Evolutionary conservation across 2,797 vertebrate genomes (phyloP), one percentile per base, ranked within the genome.

Genomic region (Gallirallus australis): DNA sequence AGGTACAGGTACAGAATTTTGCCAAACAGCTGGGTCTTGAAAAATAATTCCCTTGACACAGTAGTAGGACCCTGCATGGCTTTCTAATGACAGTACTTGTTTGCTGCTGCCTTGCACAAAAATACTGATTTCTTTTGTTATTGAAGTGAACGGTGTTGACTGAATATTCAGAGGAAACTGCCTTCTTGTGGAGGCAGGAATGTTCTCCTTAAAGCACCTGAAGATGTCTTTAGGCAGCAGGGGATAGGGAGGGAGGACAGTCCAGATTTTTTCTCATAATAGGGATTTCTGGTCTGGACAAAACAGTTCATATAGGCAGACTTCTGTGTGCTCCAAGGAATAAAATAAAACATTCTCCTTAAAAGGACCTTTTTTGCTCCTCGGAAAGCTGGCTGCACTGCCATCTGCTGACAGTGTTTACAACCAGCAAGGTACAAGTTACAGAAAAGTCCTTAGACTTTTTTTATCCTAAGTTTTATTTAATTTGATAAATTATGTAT

Each of bases 321-420:
- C 28, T 76, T 88, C n/a, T 80, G 27, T 45, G 13, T 78, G 57
- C 24, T 21, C 11, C 21, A 42, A 53, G 54, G 10, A 6, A 28
- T 42, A 39, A 59, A 37, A 27, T 24, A 48, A 20, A 48, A 21
- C 31, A 11, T 47, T 52, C 28, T 83, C 11, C 31, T 79, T 31
- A 53, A 50, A 86, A 89, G 53, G 33, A 47, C 37, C 31, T 88
- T 73, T 71, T 54, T 71, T 54, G 28, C 42, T 70, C 15, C 65
- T 81, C 47, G 9, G 14, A 47, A 35, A n/a, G 47, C 33, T 95
- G 90, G 48, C 85, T 94, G 76, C 72, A 92, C 64, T 96, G 96
- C 96, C 97, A 94, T 82, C 96, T 97, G 87, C 94, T 92, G 96
- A 40, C 81, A 52, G 16, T 28, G 35, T 25, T 64, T 47, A 20